A percentile compares a stretch with the other conserved stretches of the same genome.
Evolutionary conservation across 1,140 invertebrate species (phyloP).

Genomic region (Glomeris maerens): DNA sequence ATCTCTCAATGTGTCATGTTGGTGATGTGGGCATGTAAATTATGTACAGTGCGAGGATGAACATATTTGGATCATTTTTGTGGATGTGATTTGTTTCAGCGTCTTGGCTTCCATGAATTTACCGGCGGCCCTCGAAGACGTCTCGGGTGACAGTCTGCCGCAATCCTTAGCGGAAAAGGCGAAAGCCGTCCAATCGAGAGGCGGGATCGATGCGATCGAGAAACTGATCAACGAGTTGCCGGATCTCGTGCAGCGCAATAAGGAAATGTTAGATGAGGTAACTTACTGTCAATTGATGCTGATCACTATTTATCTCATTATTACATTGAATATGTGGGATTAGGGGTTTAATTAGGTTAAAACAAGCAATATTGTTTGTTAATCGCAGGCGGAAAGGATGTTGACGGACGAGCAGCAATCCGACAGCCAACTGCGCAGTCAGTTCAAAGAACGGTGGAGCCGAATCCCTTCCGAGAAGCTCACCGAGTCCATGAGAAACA

Average conservation of each 20-base stretch:
- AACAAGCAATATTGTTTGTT: conserved; percentile 8
- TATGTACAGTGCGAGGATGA: too few relatives aligned
- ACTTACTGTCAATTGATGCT: conserved; percentile 2
- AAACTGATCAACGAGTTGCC: conserved; percentile 65
- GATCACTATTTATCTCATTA: background rate
- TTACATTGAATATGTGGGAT: too few relatives aligned
- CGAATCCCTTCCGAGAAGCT: conserved; percentile 73
- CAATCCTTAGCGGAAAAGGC: conserved; percentile 82
- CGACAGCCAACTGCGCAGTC: conserved; percentile 68
- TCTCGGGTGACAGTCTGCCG: conserved; percentile 58
- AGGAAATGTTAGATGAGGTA: conserved; percentile 89
- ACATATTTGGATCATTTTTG: too few relatives aligned
- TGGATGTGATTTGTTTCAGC: conserved; percentile 32
- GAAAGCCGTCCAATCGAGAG: conserved; percentile 47
- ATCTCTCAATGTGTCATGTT: background rate
- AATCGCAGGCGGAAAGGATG: conserved; percentile 56
- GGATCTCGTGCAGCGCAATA: conserved; percentile 75
- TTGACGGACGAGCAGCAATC: conserved; percentile 81
- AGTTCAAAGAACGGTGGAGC: conserved; percentile 81
- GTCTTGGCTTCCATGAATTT: conserved; percentile 87
- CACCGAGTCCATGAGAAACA: conserved; percentile 71
- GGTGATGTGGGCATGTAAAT: background rate
- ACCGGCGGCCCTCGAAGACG: conserved; percentile 89
- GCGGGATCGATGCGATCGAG: conserved; percentile 42
- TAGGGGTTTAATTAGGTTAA: conserved; percentile 4